These are phyloP conservation scores for Acleris sparsana DNA, from an alignment of 2,888 invertebrate species.

Conservation along the genomic window DNA sequence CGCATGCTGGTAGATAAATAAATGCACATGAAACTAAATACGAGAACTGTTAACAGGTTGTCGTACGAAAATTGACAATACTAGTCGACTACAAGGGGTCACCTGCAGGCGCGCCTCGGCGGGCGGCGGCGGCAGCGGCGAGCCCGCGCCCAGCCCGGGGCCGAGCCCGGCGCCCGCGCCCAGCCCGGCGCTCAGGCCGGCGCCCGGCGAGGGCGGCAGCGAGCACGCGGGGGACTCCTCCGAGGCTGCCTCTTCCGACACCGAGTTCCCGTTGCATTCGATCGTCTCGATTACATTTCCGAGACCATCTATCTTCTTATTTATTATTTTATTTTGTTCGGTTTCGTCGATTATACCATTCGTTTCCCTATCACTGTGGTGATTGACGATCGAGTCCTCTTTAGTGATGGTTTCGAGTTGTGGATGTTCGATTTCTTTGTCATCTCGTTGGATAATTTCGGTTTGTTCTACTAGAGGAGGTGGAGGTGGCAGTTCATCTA, in stretches of 20 bases:
- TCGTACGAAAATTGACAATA: conserved; percentile 57
- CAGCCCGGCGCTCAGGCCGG: too few species aligned
- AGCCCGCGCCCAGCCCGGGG: too few species aligned
- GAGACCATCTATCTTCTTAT: conserved; percentile 50
- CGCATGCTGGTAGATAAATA: conserved; percentile 71
- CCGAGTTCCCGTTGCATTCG: conserved; percentile 59
- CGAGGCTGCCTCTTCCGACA: conserved; percentile 33
- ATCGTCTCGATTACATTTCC: conserved; percentile 45
- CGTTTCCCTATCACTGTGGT: conserved; percentile 41
- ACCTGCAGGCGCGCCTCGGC: conserved; percentile 59
- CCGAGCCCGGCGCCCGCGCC: too few species aligned
- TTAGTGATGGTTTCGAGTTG: conserved; percentile 41
- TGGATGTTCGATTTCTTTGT: conserved; percentile 27
- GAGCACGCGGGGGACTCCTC: conserved; percentile 25
- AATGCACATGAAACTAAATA: conserved; percentile 75
- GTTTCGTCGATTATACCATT: conserved; percentile 44
- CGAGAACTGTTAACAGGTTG: conserved; percentile 65
- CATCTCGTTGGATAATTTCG: conserved; percentile 42
- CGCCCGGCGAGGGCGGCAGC: conserved; percentile 41
- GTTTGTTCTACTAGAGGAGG: conserved; percentile 36
- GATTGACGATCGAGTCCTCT: conserved; percentile 6
- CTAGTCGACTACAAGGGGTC: conserved; percentile 79
- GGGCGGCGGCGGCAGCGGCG: conserved; percentile 41
- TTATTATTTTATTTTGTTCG: conserved; percentile 52
- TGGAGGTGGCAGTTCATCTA: conserved; percentile 36